These are phyloP conservation scores for Adelosebastes latens DNA, from an alignment of 2,797 vertebrate species.

Conservation along the genomic window DNA sequence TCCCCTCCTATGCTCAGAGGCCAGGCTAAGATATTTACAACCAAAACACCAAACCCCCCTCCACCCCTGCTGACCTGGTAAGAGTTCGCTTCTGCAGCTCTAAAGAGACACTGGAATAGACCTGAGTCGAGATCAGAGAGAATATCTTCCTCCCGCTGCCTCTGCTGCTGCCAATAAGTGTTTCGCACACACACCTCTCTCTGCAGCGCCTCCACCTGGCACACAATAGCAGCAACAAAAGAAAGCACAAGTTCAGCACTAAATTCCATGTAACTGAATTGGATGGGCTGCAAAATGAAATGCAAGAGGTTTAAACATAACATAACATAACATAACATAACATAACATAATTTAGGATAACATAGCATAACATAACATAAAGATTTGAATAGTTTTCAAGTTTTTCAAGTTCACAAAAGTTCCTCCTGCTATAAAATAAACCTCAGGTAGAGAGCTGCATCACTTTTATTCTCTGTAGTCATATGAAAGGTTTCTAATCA, in stretches of 20 bases:
- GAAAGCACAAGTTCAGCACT: not conserved
- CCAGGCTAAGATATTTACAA: slow-evolving; percentile 5
- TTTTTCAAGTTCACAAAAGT: not conserved
- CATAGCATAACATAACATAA: not conserved
- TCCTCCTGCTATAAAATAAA: not conserved
- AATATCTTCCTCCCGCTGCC: slow-evolving; percentile 82
- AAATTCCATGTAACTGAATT: too few species aligned
- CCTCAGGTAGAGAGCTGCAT: not conserved
- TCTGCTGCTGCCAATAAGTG: slow-evolving; percentile 83
- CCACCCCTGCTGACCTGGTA: slow-evolving; percentile 55
- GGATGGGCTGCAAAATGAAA: not conserved
- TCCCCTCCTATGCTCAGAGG: not conserved
- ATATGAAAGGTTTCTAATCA: not conserved
- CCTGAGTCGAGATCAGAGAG: slow-evolving; percentile 78
- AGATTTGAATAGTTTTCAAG: not conserved
- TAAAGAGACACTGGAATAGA: slow-evolving; percentile 63
- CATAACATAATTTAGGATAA: not conserved
- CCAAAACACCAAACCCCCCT: not conserved
- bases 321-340: not conserved
- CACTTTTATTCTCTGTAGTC: not conserved
- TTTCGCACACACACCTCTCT: slow-evolving; percentile 80
- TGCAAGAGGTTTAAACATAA: not conserved
- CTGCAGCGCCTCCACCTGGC: slow-evolving; percentile 84
- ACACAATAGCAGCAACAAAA: slow-evolving; percentile 7
- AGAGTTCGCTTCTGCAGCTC: slow-evolving; percentile 38